Evolutionary conservation across 2,888 invertebrate species (phyloP), one percentile per base, ranked within the genome.

Genomic region (Troides oblongomaculatus): DNA sequence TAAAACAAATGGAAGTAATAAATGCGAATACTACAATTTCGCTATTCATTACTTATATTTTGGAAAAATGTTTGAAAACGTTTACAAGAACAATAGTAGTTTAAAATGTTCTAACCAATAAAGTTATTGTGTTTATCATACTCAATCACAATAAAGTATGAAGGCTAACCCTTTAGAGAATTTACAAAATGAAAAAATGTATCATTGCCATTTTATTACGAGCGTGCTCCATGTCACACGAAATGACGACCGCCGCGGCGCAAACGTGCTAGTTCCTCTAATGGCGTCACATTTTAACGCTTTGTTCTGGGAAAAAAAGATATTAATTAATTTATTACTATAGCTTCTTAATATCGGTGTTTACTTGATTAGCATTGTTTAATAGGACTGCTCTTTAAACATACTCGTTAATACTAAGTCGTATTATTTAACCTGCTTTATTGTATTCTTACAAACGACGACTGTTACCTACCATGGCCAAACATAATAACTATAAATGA

Each of bases 171-270:
- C n/a, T n/a, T 53, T 53, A 53, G n/a, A 12, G 14, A 53, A 53
- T 53, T 53, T 53, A 53, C n/a, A n/a, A 53, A 53, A n/a, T 50
- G 50, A 17, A 50, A 18, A 50, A 50, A 18, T 53, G 53, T 53
- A n/a, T n/a, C n/a, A n/a, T n/a, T 53, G n/a, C 18, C n/a, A 53
- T 53, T 53, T 53, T 53, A 53, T 53, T 53, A n/a, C n/a, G 53
- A 53, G 18, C n/a, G 12, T 59, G 25, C 59, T 14, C 30, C 30
- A 25, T 59, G 59, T 59, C 2, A 23, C 6, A 25, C 7, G 30
- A 30, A 18, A 59, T 10, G 59, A 23, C 25, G 17, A 36, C 7
- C 59, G 25, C 7, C 59, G 53, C 53, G n/a, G n/a, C 36, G 53
- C 53, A n/a, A n/a, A 53, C 8, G 23, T 21, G 59, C 12, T 30